These are phyloP conservation scores for Terrapene triunguis DNA, from an alignment of 2,113 vertebrate species.

Conservation along the genomic window DNA sequence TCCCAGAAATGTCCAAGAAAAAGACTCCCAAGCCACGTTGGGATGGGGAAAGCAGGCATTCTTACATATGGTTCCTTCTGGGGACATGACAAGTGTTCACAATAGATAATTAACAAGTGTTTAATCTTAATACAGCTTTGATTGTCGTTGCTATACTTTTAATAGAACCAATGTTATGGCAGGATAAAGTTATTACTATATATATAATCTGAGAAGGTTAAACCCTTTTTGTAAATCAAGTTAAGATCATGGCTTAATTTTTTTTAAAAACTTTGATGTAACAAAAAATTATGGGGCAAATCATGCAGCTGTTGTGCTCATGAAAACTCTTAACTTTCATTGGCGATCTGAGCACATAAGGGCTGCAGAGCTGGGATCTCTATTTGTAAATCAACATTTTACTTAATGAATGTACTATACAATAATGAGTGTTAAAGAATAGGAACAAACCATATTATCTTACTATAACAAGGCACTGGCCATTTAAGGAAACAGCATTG, in stretches of 20 bases:
- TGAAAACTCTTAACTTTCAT: background rate
- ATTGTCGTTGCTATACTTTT: constrained; percentile 26
- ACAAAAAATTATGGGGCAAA: background rate
- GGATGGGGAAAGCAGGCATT: background rate
- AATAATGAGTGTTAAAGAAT: background rate
- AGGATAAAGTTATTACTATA: background rate
- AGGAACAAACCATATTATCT: background rate
- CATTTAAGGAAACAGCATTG: background rate
- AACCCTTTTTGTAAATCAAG: constrained; percentile 14
- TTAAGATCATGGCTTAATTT: background rate
- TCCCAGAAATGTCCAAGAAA: background rate
- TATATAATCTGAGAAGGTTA: constrained; percentile 28
- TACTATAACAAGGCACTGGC: background rate
- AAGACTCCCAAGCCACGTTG: background rate
- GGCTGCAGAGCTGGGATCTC: background rate
- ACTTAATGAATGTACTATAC: background rate
- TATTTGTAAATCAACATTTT: background rate
- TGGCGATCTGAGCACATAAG: background rate
- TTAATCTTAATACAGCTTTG: constrained; percentile 50
- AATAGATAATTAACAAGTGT: background rate
- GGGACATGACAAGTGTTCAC: constrained; percentile 20
- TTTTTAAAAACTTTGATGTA: background rate
- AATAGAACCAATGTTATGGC: constrained; percentile 15
- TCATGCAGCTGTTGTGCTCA: background rate
- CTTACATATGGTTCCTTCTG: constrained; percentile 13